A percentile compares a stretch with the other conserved stretches of the same genome.
These are phyloP conservation scores for Nemotelus pantherinus DNA, from an alignment of 2,888 invertebrate species.

Conservation along the genomic window DNA sequence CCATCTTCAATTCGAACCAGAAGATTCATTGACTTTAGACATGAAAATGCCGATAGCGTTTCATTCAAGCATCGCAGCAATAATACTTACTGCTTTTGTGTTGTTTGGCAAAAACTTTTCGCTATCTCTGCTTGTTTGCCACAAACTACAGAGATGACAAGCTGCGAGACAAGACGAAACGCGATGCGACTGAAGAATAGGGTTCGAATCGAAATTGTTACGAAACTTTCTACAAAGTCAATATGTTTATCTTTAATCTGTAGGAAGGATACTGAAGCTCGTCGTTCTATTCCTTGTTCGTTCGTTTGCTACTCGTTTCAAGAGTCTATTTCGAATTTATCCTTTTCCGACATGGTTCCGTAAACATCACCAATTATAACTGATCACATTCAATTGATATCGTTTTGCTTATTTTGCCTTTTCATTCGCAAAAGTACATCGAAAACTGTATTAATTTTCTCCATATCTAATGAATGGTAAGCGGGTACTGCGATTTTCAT, in stretches of 20 bases:
- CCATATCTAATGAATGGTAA: not conserved
- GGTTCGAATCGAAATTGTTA: conserved; percentile 6
- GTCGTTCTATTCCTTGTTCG: not conserved
- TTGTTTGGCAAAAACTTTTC: too few relatives aligned
- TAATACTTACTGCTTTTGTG: too few relatives aligned
- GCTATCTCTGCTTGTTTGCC: too few relatives aligned
- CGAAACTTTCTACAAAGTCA: conserved; percentile 29
- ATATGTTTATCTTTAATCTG: conserved; percentile 42
- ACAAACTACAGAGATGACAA: too few relatives aligned
- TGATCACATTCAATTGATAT: conserved; percentile 25
- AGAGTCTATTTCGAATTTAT: not conserved
- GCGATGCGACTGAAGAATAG: too few relatives aligned
- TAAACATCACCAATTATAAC: conserved; percentile 36
- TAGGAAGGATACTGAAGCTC: not conserved
- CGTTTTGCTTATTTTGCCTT: not conserved
- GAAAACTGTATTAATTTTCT: conserved; percentile 1
- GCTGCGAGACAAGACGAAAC: too few relatives aligned
- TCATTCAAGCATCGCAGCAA: too few relatives aligned
- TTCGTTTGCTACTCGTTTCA: not conserved
- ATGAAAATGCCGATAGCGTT: too few relatives aligned
- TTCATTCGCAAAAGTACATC: not conserved
- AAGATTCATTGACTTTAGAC: too few relatives aligned
- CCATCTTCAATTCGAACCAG: too few relatives aligned
- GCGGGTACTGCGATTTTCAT: not conserved
- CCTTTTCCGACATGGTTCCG: conserved; percentile 27